Evolutionary conservation across 2,113 vertebrate genomes (phyloP).

Genomic region (Oncorhynchus tshawytscha): DNA sequence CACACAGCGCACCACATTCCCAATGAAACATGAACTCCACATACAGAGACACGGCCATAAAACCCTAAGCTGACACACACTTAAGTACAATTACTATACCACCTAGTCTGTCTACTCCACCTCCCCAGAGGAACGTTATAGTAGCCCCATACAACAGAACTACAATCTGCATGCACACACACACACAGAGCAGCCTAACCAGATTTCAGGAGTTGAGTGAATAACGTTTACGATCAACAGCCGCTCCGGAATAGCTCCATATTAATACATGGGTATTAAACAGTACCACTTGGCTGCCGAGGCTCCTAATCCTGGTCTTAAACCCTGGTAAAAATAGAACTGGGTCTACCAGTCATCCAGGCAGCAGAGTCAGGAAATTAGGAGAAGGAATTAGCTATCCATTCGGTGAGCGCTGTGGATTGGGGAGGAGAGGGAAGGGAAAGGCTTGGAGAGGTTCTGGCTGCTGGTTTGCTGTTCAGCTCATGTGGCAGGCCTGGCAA

Average conservation of each 20-base stretch:
- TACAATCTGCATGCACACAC: background rate
- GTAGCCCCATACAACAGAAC: background rate
- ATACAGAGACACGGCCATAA: background rate
- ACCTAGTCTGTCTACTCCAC: background rate
- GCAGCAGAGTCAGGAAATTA: slow-evolving; percentile 50
- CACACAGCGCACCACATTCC: background rate
- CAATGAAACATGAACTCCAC: background rate
- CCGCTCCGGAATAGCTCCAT: slow-evolving; percentile 14
- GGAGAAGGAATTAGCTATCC: slow-evolving; percentile 54
- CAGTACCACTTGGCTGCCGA: slow-evolving; percentile 10
- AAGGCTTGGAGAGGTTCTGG: slow-evolving; percentile 11
- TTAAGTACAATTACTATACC: slow-evolving; percentile 4
- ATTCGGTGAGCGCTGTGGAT: slow-evolving; percentile 21
- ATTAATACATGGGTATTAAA: slow-evolving; percentile 18
- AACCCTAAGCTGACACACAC: background rate
- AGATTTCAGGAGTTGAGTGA: slow-evolving; percentile 23
- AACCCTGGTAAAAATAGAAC: slow-evolving; percentile 64
- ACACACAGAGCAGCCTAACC: background rate
- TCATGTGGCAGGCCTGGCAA: background rate
- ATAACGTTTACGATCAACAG: slow-evolving; percentile 25
- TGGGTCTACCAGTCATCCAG: slow-evolving; percentile 36
- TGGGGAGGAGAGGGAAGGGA: slow-evolving; percentile 1
- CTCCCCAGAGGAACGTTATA: background rate
- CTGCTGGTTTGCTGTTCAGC: background rate
- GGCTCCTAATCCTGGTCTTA: slow-evolving; percentile 59